Evolutionary conservation across 2,113 vertebrate species (phyloP).

Genomic region (Cephalopholis sonnerati): DNA sequence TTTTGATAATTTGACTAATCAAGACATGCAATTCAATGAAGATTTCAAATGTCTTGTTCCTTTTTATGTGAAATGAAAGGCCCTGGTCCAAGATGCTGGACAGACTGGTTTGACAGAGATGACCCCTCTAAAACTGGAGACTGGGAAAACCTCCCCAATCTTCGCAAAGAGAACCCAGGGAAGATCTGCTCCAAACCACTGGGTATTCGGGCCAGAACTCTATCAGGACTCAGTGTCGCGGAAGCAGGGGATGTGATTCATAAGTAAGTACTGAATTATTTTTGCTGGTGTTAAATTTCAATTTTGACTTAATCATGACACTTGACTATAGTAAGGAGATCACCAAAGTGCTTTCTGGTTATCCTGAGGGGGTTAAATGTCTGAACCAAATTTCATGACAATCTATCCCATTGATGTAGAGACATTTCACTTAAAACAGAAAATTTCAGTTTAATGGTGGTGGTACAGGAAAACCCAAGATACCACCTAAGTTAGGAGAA

Average conservation of each 20-base stretch:
- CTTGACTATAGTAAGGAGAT: not conserved
- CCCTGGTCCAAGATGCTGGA: conserved; percentile 52
- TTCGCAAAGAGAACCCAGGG: conserved; percentile 27
- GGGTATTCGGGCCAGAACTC: conserved; percentile 41
- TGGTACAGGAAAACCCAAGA: no score
- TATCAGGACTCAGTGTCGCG: conserved; percentile 24
- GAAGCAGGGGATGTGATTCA: conserved; percentile 33
- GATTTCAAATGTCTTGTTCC: not conserved
- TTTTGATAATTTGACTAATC: not conserved
- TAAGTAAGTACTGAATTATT: conserved; percentile 31
- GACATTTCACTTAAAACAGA: no score
- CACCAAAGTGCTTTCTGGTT: not conserved
- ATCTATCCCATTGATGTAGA: no score
- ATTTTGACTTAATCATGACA: no score
- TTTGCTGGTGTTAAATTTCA: no score
- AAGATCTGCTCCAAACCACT: conserved; percentile 44
- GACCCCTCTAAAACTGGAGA: conserved; percentile 54
- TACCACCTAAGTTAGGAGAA: no score
- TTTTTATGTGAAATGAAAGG: not conserved
- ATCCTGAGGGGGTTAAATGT: no score
- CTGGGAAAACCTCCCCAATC: conserved; percentile 25
- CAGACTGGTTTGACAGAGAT: conserved; percentile 65
- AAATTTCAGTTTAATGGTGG: no score
- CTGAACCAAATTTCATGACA: no score
- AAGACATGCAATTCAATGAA: not conserved